Percentiles rank a stretch among this genome's conserved stretches.
These are phyloP conservation scores for Megastigmus dorsalis DNA, from an alignment of 2,888 invertebrate genomes.

Conservation along the genomic window DNA sequence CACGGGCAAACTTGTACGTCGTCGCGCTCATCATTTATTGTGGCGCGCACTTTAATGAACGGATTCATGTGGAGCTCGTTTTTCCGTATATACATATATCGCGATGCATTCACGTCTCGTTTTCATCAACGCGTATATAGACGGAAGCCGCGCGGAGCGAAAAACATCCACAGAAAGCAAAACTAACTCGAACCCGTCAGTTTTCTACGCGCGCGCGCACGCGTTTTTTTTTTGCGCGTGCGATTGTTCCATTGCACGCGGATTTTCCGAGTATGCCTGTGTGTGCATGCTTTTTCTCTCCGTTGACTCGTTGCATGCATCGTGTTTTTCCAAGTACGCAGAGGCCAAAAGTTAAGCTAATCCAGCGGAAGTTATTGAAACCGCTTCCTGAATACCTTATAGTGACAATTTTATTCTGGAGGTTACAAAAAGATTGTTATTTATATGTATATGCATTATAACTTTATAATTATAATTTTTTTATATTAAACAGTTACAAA, in stretches of 20 bases:
- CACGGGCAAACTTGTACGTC: too few relatives aligned
- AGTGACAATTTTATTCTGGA: too few relatives aligned
- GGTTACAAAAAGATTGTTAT: too few relatives aligned
- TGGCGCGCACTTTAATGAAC: constrained; percentile 22
- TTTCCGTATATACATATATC: too few relatives aligned
- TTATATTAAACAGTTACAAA: too few relatives aligned
- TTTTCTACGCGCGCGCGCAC: neutral
- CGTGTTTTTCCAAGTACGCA: neutral
- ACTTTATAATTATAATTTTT: too few relatives aligned
- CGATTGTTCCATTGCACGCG: constrained; percentile 7
- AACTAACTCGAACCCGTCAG: constrained; percentile 22
- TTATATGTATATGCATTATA: too few relatives aligned
- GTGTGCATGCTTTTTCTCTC: neutral
- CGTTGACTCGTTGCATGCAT: neutral
- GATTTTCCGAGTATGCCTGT: neutral
- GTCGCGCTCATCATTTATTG: constrained; percentile 10
- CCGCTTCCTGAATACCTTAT: too few relatives aligned
- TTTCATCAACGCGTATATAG: neutral
- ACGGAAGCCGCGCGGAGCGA: too few relatives aligned
- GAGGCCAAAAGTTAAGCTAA: neutral
- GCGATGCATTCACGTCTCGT: constrained; percentile 4
- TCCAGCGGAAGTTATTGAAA: too few relatives aligned
- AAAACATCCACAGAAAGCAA: constrained; percentile 16
- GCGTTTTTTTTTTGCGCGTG: neutral
- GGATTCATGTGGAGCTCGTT: constrained; percentile 26